phyloP scores from a whole-genome alignment of 2,797 vertebrate species.

The Pseudopleuronectes americanus region DNA sequence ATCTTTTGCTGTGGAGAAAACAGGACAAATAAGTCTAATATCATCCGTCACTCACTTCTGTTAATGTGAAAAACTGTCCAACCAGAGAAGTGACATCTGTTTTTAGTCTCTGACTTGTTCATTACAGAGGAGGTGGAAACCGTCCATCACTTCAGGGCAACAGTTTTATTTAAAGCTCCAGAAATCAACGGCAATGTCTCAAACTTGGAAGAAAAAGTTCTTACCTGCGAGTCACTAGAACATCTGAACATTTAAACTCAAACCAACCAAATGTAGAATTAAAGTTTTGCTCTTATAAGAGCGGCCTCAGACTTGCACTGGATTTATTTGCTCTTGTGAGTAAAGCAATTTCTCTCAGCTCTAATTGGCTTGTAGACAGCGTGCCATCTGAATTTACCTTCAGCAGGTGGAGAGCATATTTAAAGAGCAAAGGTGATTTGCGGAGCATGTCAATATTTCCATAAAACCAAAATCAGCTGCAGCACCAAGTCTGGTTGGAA shows the following conservation, averaged over 20 bases:
- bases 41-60: neutral
- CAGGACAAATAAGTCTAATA: constrained; percentile 1
- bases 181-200: neutral
- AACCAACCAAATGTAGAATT: constrained; percentile 19
- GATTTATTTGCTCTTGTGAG: constrained; percentile 13
- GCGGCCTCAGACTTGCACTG: neutral
- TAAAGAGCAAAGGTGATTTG: neutral
- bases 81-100: neutral
- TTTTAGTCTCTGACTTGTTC: neutral
- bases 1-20: neutral
- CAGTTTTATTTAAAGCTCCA: neutral
- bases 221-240: neutral
- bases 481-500: constrained; percentile 30
- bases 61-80: neutral
- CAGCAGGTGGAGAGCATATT: neutral
- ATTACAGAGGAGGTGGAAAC: neutral
- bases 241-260: constrained; percentile 3
- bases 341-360: neutral
- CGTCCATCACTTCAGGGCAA: neutral
- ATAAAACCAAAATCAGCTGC: constrained; percentile 5
- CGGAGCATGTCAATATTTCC: neutral
- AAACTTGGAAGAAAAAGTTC: neutral
- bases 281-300: constrained; percentile 11
- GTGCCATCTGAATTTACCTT: neutral
- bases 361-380: neutral